These are phyloP conservation scores for Tetragnatha versicolor DNA, from an alignment of 1,140 invertebrate genomes.

Conservation along the genomic window DNA sequence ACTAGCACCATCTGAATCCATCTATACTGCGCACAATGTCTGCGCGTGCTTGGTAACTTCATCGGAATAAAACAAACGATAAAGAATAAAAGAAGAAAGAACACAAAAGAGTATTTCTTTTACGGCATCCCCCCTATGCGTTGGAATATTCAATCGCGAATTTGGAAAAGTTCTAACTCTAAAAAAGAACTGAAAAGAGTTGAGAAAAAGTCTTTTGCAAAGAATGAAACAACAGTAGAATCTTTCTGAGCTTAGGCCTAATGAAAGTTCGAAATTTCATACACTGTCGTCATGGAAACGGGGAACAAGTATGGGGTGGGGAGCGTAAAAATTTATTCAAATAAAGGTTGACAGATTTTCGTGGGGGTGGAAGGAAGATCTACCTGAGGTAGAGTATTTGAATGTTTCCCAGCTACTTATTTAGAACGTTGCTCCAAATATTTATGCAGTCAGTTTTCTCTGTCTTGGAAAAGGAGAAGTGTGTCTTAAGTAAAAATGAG, in stretches of 20 bases:
- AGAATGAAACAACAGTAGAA: not conserved
- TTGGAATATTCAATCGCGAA: slow-evolving; percentile 37
- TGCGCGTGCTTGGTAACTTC: not conserved
- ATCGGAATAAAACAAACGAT: slow-evolving; percentile 2
- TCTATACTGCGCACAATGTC: no score
- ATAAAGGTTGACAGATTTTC: slow-evolving; percentile 37
- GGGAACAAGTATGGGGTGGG: not conserved
- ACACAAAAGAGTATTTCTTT: not conserved
- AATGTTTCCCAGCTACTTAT: slow-evolving; percentile 27
- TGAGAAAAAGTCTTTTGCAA: not conserved
- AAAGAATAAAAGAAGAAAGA: not conserved
- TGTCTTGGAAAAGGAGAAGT: not conserved
- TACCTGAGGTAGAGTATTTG: not conserved
- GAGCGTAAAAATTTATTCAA: slow-evolving; percentile 30
- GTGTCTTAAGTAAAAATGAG: no score
- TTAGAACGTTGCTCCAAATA: slow-evolving; percentile 21
- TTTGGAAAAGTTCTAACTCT: slow-evolving; percentile 20
- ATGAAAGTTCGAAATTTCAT: slow-evolving; percentile 45
- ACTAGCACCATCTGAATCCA: no score
- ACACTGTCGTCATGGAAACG: slow-evolving; percentile 27
- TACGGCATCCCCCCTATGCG: slow-evolving; percentile 4
- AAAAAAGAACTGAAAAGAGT: not conserved
- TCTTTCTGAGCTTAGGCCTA: slow-evolving; percentile 21
- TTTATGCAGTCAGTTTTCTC: slow-evolving; percentile 12
- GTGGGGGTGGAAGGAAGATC: not conserved